Conservation (phyloP, 2,888 invertebrate species). For the Scaptomyza reducta region DNA sequence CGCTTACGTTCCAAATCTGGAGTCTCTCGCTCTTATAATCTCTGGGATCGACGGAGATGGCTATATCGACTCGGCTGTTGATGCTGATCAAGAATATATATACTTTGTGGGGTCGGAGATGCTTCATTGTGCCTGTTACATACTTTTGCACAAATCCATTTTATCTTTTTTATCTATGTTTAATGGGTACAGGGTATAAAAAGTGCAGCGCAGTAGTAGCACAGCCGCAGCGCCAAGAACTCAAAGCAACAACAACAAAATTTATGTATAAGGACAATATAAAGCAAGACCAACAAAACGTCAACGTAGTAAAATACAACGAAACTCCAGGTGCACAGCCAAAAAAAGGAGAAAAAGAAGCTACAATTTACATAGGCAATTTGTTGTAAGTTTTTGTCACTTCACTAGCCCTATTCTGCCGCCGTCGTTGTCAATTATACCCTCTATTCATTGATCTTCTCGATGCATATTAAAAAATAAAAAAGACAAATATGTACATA, state of each 20-base stretch:
- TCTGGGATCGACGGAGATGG: no score
- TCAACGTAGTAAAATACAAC: conserved; percentile 13
- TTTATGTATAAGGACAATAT: background rate
- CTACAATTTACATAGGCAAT: conserved; percentile 14
- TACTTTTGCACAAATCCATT: no score
- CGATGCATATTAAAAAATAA: background rate
- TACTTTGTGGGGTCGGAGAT: no score
- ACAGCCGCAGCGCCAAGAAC: conserved; percentile 6
- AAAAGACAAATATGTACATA: background rate
- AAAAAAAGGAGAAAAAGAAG: conserved; percentile 16
- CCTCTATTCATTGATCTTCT: background rate
- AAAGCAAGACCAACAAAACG: conserved; percentile 6
- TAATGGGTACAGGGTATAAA: no score
- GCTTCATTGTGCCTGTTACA: no score
- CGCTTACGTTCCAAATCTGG: no score
- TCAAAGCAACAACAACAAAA: background rate
- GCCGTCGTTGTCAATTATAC: background rate
- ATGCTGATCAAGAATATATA: no score
- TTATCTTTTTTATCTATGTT: no score
- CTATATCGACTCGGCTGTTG: no score
- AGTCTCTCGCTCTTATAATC: no score
- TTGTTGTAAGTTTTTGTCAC: conserved; percentile 4
- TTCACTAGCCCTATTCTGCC: background rate
- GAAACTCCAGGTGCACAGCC: conserved; percentile 16
- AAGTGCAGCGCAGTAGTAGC: no score